A percentile compares a stretch with the other conserved stretches of the same genome.
phyloP scores from a whole-genome alignment of 2,797 vertebrate genomes.

The Petrocephalus schoutedeni region DNA sequence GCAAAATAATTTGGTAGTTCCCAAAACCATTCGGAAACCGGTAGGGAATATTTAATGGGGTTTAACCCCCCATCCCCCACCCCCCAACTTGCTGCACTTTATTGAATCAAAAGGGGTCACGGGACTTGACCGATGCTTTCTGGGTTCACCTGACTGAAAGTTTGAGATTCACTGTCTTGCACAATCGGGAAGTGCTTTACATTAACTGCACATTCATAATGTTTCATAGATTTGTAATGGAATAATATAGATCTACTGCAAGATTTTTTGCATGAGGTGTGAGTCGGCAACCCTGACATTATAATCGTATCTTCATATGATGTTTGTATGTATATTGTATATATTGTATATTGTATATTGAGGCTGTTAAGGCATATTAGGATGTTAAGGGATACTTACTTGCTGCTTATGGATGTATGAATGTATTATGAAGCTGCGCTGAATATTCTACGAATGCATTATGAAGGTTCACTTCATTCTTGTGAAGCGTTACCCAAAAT shows the following conservation, averaged over 20 bases:
- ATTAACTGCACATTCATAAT: too few species aligned
- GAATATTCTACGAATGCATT: neutral
- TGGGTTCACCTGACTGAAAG: neutral
- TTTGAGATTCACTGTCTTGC: too few species aligned
- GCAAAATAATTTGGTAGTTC: neutral
- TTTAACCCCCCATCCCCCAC: too few species aligned
- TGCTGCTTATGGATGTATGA: neutral
- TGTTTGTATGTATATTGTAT: neutral
- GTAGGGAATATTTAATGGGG: neutral
- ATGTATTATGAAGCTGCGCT: neutral
- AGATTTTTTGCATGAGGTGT: neutral
- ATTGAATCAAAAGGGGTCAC: neutral
- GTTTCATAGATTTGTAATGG: neutral
- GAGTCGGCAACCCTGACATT: neutral
- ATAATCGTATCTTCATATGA: neutral
- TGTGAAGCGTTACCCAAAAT: neutral
- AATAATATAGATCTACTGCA: neutral
- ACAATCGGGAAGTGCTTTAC: too few species aligned
- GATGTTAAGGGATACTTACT: neutral
- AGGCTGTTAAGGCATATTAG: neutral
- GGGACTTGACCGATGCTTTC: neutral
- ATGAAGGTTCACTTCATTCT: neutral
- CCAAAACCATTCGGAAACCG: neutral
- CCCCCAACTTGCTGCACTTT: neutral
- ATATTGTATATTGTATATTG: neutral